phyloP scores from a whole-genome alignment of 2,797 vertebrate species.

The Threskiornis aethiopicus region DNA sequence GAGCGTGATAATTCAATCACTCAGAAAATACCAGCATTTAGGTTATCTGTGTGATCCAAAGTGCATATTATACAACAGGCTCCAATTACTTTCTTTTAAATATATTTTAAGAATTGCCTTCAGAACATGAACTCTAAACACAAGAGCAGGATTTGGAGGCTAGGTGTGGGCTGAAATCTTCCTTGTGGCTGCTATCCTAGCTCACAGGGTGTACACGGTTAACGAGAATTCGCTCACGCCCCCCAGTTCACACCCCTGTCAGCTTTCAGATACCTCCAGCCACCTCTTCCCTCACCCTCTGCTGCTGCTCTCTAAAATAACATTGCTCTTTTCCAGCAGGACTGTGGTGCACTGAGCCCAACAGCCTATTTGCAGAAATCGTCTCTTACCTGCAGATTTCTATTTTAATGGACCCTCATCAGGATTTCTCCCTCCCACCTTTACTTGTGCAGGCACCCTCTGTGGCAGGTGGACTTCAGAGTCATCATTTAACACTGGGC shows the following conservation, averaged over 20 bases:
- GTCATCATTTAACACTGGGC: fast-evolving
- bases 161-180: neutral
- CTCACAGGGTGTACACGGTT: neutral
- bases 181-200: neutral
- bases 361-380: neutral
- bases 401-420: neutral
- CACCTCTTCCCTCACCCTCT: neutral
- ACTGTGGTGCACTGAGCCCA: neutral
- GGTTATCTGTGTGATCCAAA: neutral
- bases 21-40: neutral
- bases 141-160: neutral
- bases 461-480: neutral
- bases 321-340: neutral
- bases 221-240: neutral
- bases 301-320: neutral
- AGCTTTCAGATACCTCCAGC: neutral
- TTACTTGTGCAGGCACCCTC: neutral
- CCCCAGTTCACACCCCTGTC: neutral
- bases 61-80: neutral
- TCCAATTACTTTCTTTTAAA: neutral
- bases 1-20: neutral
- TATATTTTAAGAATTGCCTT: neutral
- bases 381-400: neutral
- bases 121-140: neutral
- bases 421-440: neutral